Evolutionary conservation across 92 coral and sea anemone genomes (phyloP).

Genomic region (Heliopora coerulea): DNA sequence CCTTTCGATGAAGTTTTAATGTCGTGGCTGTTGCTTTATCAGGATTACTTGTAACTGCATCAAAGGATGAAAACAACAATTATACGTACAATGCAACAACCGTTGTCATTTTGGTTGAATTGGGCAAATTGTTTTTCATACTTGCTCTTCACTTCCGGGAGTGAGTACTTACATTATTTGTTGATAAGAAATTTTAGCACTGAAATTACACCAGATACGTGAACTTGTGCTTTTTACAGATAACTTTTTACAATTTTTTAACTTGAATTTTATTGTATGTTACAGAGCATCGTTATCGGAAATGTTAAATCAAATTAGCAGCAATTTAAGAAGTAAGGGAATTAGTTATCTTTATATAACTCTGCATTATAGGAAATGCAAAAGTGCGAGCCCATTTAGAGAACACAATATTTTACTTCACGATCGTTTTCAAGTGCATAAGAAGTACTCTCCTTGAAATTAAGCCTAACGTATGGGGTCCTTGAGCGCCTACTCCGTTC

Average conservation of each 20-base stretch:
- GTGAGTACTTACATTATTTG: constrained; percentile 55
- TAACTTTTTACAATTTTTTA: no score
- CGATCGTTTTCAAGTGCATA: no score
- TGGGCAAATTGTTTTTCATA: constrained; percentile 73
- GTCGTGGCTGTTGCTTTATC: not conserved
- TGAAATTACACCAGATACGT: not conserved
- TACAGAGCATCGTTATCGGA: constrained; percentile 59
- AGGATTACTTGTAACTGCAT: constrained; percentile 93
- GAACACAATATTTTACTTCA: no score
- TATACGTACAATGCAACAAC: constrained; percentile 87
- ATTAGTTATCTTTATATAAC: no score
- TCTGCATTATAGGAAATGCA: no score
- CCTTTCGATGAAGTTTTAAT: not conserved
- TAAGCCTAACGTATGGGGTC: no score
- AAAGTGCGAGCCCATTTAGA: no score
- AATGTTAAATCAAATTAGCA: constrained; percentile 48
- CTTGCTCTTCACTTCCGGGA: constrained; percentile 73
- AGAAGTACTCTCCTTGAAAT: no score
- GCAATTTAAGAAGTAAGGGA: constrained; percentile 61
- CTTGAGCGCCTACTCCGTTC: no score
- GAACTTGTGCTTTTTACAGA: no score
- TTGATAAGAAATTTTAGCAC: no score
- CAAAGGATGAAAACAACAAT: constrained; percentile 67
- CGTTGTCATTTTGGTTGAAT: constrained; percentile 82
- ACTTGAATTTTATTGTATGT: no score